Evolutionary conservation across 2,888 invertebrate genomes (phyloP), one percentile per base, ranked within the genome.

Genomic region (Isotomurus palustris): DNA sequence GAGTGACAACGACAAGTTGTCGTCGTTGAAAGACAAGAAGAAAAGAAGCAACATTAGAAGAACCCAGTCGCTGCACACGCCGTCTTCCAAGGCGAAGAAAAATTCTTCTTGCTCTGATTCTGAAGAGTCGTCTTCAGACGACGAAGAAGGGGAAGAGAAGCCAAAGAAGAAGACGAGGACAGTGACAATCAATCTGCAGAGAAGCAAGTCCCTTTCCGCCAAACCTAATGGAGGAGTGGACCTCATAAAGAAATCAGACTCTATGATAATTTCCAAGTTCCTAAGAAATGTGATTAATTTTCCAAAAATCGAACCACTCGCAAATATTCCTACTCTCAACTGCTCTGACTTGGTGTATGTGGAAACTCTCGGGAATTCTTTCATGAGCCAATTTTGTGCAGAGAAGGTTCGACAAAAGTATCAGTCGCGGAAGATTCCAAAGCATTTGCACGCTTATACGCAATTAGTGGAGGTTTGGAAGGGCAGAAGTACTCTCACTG

Each of bases 381-480:
- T 64, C 36, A 44, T 67, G 2, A 62, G 60, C 45, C 62, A 56
- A 22, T 67, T 64, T 53, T 67, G 67, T 51, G 36, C 51, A 6
- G 62, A 62, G 32, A 64, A 67, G 55, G 58, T 64, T 1, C 12
- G 49, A 1, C 56, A 60, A 29, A 60, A 62, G 21, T 45, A 55
- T 40, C 61, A 64, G 22, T 60, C 62, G 4, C 54, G 51, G 1
- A 45, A 58, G 24, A 58, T 62, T 43, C 62, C 66, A 10, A 60
- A 64, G 22, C 56, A 56, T 36, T 25, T 64, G 14, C 64, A 67
- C 29, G 67, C 67, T 0, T 64, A 67, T 53, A 67, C 62, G 1
- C 64, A 60, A 27, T 67, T 67, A 41, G 61, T 64, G 3, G 67
- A 67, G 43, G 64, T 67, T 2, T 59, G 62, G 58, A 62, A 67